A percentile compares a stretch with the other conserved stretches of the same genome.
Evolutionary conservation across 2,113 vertebrate genomes (phyloP).

Genomic region (Arizona elegans): DNA sequence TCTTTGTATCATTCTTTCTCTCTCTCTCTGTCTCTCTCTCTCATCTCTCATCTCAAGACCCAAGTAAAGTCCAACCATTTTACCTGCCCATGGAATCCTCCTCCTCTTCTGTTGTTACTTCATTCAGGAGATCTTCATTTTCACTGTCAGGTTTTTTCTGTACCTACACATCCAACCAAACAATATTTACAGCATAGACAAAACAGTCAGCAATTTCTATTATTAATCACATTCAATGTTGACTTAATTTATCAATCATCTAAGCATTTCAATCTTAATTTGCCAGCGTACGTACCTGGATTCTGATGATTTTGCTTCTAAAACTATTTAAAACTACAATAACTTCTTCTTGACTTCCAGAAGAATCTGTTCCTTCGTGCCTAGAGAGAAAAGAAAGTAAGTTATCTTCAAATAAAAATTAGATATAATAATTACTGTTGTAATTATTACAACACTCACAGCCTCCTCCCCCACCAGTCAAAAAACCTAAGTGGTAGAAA

Average conservation of each 20-base stretch:
- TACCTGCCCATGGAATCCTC: constrained; percentile 72
- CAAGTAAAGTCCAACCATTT: not conserved
- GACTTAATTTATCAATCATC: not conserved
- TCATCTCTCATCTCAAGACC: not conserved
- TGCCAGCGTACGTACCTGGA: constrained; percentile 77
- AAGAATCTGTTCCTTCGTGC: constrained; percentile 89
- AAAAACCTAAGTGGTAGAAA: too few species aligned
- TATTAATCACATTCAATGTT: constrained; percentile 23
- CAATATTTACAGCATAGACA: not conserved
- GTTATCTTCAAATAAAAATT: constrained; percentile 16
- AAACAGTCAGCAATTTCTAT: not conserved
- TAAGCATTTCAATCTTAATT: not conserved
- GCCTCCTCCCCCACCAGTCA: too few species aligned
- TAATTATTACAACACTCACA: too few species aligned
- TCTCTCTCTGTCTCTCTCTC: too few species aligned
- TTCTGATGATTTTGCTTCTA: constrained; percentile 93
- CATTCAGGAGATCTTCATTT: constrained; percentile 70
- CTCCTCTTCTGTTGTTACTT: constrained; percentile 54
- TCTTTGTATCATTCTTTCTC: too few species aligned
- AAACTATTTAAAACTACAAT: constrained; percentile 87
- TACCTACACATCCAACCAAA: constrained; percentile 65
- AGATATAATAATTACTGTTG: not conserved
- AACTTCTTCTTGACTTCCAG: constrained; percentile 72
- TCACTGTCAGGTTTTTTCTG: constrained; percentile 71
- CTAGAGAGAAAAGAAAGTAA: constrained; percentile 60